A percentile compares a stretch with the other conserved stretches of the same genome.
phyloP scores from a whole-genome alignment of 2,113 vertebrate species.

The Rutilus rutilus region DNA sequence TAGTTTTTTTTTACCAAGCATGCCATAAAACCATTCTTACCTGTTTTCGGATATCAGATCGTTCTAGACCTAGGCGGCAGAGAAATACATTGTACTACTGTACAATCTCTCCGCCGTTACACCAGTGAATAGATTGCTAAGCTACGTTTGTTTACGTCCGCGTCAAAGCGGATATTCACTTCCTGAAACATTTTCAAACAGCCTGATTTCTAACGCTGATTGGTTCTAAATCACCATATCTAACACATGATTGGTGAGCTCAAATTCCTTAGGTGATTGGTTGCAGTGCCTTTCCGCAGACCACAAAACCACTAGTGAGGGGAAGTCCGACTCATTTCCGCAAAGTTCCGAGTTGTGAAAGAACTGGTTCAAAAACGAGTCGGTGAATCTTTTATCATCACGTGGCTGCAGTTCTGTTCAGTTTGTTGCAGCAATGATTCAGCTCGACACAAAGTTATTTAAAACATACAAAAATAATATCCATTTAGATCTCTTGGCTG shows the following conservation, averaged over 20 bases:
- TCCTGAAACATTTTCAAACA: constrained; percentile 81
- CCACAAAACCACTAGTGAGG: constrained; percentile 2
- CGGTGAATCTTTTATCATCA: neutral
- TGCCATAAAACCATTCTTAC: neutral
- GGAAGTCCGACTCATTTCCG: neutral
- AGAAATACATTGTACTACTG: constrained; percentile 5
- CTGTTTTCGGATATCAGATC: neutral
- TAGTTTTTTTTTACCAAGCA: neutral
- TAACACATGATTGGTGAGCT: constrained; percentile 55
- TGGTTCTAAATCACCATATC: constrained; percentile 57
- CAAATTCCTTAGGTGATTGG: neutral
- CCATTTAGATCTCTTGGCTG: neutral
- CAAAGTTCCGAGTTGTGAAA: neutral
- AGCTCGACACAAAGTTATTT: neutral
- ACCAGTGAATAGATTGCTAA: constrained; percentile 33
- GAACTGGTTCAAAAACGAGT: neutral
- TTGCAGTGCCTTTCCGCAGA: neutral
- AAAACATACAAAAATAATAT: neutral
- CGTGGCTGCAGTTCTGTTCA: neutral
- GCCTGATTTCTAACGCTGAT: constrained; percentile 61
- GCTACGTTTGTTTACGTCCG: constrained; percentile 75
- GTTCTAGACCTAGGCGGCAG: neutral
- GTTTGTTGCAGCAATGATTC: neutral
- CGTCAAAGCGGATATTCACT: constrained; percentile 68
- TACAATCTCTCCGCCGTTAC: neutral